Evolutionary conservation across 2,113 vertebrate genomes (phyloP).

Genomic region (Sylvia atricapilla): DNA sequence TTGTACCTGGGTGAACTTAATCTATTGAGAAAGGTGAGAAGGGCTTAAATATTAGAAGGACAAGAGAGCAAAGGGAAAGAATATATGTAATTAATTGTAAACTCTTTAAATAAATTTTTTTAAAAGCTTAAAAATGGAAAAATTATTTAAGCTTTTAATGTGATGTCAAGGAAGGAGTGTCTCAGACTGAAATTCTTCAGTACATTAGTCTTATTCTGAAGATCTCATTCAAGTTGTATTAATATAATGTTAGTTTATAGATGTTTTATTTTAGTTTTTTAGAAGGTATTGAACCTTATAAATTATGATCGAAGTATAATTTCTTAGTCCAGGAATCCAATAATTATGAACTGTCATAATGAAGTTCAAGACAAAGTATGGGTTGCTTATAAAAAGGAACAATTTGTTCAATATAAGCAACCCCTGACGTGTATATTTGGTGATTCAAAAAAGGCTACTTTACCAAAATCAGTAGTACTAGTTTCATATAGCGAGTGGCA

Average conservation of each 20-base stretch:
- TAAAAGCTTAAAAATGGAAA: background rate
- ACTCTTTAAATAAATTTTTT: background rate
- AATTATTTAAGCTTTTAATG: background rate
- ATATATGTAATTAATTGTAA: background rate
- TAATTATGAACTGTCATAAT: background rate
- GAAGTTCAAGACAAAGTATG: background rate
- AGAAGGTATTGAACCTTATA: background rate
- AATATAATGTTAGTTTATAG: background rate
- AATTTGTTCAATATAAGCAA: background rate
- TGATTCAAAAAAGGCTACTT: background rate
- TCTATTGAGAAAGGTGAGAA: background rate
- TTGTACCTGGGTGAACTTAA: background rate
- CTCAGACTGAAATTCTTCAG: background rate
- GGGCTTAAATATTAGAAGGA: background rate
- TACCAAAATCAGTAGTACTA: background rate
- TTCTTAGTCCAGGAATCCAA: background rate
- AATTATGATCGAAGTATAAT: background rate
- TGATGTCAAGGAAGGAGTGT: background rate
- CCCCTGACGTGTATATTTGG: background rate
- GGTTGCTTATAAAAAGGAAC: background rate
- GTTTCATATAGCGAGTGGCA: background rate
- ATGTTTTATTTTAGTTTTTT: background rate
- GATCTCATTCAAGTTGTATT: background rate
- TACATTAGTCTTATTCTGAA: background rate
- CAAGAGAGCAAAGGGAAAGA: background rate